A percentile compares a stretch with the other conserved stretches of the same genome.
Conservation (phyloP, 2,113 vertebrate genomes). For the Struthidea cinerea region DNA sequence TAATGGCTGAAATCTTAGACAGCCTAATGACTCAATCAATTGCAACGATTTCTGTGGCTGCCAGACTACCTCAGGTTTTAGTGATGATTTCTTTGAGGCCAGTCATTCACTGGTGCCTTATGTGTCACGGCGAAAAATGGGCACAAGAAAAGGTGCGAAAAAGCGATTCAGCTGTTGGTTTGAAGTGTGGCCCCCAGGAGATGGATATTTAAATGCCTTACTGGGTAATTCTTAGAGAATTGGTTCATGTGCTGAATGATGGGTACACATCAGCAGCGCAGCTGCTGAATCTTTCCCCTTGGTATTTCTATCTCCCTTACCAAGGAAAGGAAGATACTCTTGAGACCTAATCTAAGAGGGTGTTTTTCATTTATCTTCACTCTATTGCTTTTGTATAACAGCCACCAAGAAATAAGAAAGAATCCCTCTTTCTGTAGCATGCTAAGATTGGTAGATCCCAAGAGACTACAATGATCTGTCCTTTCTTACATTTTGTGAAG, state of each 20-base stretch:
- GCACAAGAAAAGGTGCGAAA: background rate
- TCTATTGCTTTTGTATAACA: background rate
- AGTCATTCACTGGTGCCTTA: background rate
- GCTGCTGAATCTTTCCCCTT: background rate
- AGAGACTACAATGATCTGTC: background rate
- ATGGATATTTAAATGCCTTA: background rate
- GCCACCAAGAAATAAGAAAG: background rate
- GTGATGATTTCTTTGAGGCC: background rate
- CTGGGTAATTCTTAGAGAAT: background rate
- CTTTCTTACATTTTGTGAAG: background rate
- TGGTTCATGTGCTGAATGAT: background rate
- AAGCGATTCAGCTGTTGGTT: background rate
- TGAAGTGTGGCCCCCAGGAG: background rate
- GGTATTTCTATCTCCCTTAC: background rate
- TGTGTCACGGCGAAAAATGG: background rate
- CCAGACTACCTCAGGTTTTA: background rate
- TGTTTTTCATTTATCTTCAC: background rate
- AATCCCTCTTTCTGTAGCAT: background rate
- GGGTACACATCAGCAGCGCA: background rate
- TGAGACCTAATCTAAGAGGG: background rate
- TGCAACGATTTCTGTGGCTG: background rate
- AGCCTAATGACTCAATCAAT: background rate
- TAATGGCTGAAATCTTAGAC: background rate
- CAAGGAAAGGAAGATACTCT: background rate
- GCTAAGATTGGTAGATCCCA: background rate